These are phyloP conservation scores for Beroe forskalii DNA, from an alignment of 37 sponge, comb jelly and placozoan species.

Conservation along the genomic window DNA sequence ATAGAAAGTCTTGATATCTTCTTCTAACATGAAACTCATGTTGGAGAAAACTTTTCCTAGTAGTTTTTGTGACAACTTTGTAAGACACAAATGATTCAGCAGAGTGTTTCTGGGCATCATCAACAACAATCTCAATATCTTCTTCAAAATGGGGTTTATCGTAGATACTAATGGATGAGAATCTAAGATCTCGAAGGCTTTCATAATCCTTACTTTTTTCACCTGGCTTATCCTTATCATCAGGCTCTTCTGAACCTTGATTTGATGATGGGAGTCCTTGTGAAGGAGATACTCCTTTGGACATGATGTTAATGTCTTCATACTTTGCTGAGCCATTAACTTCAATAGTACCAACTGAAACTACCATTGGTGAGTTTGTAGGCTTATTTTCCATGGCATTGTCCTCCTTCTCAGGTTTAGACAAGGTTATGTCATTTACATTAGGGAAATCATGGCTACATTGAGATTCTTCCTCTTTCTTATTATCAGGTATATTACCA, in stretches of 20 bases:
- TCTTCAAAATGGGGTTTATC: constrained; percentile 62
- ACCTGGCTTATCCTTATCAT: not conserved
- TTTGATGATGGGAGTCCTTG: not conserved
- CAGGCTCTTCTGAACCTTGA: not conserved
- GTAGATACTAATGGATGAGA: constrained; percentile 62
- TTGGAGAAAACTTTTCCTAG: constrained; percentile 38
- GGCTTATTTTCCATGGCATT: not conserved
- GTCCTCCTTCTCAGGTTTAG: not conserved
- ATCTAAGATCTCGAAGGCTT: constrained; percentile 29
- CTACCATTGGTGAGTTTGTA: constrained; percentile 41
- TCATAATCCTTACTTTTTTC: constrained; percentile 48
- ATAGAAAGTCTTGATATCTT: constrained; percentile 33
- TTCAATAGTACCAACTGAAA: constrained; percentile 55
- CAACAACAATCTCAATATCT: constrained; percentile 28
- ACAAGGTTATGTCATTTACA: not conserved
- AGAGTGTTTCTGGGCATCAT: constrained; percentile 57
- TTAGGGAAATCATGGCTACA: not conserved
- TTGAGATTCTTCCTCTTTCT: not conserved
- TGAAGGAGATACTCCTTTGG: not conserved
- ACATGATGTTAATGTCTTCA: constrained; percentile 62
- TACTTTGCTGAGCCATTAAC: constrained; percentile 25
- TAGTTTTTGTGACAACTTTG: constrained; percentile 50
- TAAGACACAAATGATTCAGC: constrained; percentile 61
- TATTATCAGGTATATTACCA: not conserved
- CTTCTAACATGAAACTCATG: constrained; percentile 51